A percentile compares a stretch with the other conserved stretches of the same genome.
phyloP scores from a whole-genome alignment of 2,888 invertebrate genomes.

The Drosophila planitibia region DNA sequence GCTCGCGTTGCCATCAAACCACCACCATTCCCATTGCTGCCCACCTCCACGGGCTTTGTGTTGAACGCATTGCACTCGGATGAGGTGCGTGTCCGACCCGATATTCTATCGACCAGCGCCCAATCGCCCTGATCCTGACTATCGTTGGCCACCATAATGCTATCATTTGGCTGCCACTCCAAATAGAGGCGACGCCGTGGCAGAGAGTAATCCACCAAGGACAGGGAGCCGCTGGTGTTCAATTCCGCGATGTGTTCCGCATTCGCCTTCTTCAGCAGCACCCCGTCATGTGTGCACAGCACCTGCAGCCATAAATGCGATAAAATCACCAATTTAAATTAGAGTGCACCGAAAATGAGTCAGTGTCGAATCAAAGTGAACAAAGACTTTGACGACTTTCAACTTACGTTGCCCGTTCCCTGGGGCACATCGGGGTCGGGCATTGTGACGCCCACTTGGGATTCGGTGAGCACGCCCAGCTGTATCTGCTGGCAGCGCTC shows the following conservation, averaged over 20 bases:
- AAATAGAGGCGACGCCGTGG: conserved; percentile 87
- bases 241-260: conserved; percentile 88
- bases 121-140: conserved; percentile 92
- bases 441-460: conserved; percentile 46
- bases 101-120: conserved; percentile 92
- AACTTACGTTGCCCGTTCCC: conserved; percentile 74
- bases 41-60: conserved; percentile 76
- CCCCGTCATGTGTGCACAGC: conserved; percentile 92
- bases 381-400: conserved; percentile 31
- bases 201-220: conserved; percentile 83
- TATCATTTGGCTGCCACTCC: conserved; percentile 93
- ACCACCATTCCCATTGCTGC: conserved; percentile 35
- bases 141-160: conserved; percentile 90
- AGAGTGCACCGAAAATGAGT: conserved; percentile 42
- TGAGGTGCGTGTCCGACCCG: conserved; percentile 83
- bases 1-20: conserved; percentile 72
- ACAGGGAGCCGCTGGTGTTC: conserved; percentile 86
- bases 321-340: not conserved
- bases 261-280: conserved; percentile 89
- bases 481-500: conserved; percentile 76
- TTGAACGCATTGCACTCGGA: conserved; percentile 85
- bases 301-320: conserved; percentile 85
- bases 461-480: conserved; percentile 65
- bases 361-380: conserved; percentile 39
- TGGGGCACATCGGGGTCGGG: conserved; percentile 52